Conservation (phyloP, 2,797 vertebrate species). For the Limosa lapponica region DNA sequence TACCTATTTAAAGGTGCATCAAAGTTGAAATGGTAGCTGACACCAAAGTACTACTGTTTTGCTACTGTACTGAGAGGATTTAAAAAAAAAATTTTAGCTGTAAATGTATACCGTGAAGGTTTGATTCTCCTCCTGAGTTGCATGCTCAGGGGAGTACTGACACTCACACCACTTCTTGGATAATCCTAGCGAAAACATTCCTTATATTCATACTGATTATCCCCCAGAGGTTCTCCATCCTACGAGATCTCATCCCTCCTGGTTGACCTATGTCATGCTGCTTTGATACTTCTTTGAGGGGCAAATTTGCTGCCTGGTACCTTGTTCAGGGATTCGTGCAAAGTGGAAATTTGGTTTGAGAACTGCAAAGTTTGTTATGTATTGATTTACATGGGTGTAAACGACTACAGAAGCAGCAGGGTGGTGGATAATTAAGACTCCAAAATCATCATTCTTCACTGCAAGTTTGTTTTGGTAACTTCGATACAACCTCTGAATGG, state of each 20-base stretch:
- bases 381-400: not conserved
- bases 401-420: not conserved
- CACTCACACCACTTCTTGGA: not conserved
- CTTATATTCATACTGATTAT: not conserved
- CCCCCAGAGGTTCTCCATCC: not conserved
- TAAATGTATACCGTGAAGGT: not conserved
- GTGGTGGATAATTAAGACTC: not conserved
- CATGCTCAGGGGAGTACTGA: not conserved
- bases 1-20: not conserved
- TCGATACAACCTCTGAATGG: not conserved
- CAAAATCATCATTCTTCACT: not conserved
- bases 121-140: not conserved
- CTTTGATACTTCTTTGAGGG: not conserved
- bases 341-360: not conserved
- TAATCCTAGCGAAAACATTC: not conserved
- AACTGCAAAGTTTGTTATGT: not conserved
- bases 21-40: not conserved
- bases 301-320: not conserved
- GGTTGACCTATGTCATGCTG: not conserved
- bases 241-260: not conserved
- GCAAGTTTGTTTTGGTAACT: not conserved
- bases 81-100: not conserved
- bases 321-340: not conserved
- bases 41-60: not conserved
- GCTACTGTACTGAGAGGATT: not conserved